phyloP scores from a whole-genome alignment of 1,140 invertebrate genomes.

The Caenorhabditis latens region DNA sequence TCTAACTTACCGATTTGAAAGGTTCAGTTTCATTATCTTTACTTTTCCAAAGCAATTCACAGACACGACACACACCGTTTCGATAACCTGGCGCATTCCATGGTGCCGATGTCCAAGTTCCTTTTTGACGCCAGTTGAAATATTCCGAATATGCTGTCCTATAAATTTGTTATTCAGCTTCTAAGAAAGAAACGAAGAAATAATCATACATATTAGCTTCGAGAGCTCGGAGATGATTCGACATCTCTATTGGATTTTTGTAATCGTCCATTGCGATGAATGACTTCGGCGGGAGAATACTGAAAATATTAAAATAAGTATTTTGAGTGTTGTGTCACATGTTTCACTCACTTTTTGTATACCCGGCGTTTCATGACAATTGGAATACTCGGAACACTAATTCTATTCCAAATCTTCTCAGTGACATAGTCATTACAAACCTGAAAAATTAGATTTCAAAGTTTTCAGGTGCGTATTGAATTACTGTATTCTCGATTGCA shows the following conservation, averaged over 20 bases:
- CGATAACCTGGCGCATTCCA: constrained; percentile 59
- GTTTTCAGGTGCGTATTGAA: background rate
- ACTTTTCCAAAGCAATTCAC: constrained; percentile 56
- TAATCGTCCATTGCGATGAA: constrained; percentile 68
- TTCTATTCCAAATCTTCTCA: constrained; percentile 66
- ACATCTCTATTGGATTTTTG: constrained; percentile 58
- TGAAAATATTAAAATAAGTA: constrained; percentile 57
- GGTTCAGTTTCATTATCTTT: background rate
- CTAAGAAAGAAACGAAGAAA: background rate
- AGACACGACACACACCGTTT: constrained; percentile 58
- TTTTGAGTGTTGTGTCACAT: background rate
- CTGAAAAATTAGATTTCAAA: constrained; percentile 11
- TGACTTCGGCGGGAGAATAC: constrained; percentile 60
- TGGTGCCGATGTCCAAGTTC: constrained; percentile 58
- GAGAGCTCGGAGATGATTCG: constrained; percentile 58
- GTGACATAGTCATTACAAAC: constrained; percentile 67
- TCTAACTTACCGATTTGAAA: constrained; percentile 52
- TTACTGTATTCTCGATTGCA: constrained; percentile 66
- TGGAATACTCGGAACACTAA: constrained; percentile 48
- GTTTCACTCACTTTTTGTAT: constrained; percentile 36
- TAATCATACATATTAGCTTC: constrained; percentile 30
- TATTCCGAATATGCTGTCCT: constrained; percentile 63
- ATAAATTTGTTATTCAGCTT: background rate
- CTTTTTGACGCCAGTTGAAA: constrained; percentile 58
- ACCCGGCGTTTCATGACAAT: constrained; percentile 61